Conservation (phyloP, 2,888 invertebrate genomes). For the Leuctra nigra region DNA sequence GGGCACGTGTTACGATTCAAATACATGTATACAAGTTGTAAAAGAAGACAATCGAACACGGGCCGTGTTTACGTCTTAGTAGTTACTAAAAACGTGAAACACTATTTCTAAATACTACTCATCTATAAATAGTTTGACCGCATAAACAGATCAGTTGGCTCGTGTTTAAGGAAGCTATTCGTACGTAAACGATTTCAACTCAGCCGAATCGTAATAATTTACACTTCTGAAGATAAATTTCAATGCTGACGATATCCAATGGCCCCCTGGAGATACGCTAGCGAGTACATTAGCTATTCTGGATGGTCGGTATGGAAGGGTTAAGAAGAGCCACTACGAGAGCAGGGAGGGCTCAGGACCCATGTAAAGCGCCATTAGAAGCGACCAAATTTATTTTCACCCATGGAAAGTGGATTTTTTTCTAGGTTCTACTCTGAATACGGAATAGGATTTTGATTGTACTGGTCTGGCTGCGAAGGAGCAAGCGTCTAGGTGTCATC, state of each 20-base stretch:
- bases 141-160: not conserved
- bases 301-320: not conserved
- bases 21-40: too few species aligned
- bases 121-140: not conserved
- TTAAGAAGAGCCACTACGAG: not conserved
- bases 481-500: too few species aligned
- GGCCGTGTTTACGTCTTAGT: too few species aligned
- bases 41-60: too few species aligned
- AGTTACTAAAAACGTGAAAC: too few species aligned
- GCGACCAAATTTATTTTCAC: slow-evolving; percentile 12
- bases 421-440: slow-evolving; percentile 3
- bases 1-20: too few species aligned
- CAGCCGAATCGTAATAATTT: slow-evolving; percentile 15
- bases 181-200: slow-evolving; percentile 9
- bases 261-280: slow-evolving; percentile 5
- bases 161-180: not conserved
- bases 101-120: too few species aligned
- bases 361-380: slow-evolving; percentile 7
- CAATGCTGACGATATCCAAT: slow-evolving; percentile 18
- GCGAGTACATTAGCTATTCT: slow-evolving; percentile 7
- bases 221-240: slow-evolving; percentile 15
- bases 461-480: not conserved
- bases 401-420: slow-evolving; percentile 13
- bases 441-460: not conserved
- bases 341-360: not conserved